Evolutionary conservation across 2,113 vertebrate species (phyloP), one percentile per base, ranked within the genome.

Genomic region (Ochotona princeps): DNA sequence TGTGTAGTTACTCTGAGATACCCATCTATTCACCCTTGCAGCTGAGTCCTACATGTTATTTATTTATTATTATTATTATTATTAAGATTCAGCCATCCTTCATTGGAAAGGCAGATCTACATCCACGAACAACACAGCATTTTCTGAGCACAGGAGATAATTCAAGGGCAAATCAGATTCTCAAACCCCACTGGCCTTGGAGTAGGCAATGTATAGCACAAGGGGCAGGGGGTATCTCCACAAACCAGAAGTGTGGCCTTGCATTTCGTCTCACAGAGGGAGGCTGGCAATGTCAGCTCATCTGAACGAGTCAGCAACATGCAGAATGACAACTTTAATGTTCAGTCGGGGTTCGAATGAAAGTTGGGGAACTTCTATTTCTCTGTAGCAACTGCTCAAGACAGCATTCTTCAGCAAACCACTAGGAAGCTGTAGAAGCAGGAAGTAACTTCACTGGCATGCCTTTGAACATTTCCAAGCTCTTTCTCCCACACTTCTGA

Each of bases 371-470:
- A 82, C 32, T 63, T 93, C 85, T 87, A 61, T 70, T 89, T 87
- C 88, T 81, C 88, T 72, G 38, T 12, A 85, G 51, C 44, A 89
- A 89, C 49, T 83, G 28, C 25, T 84, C 38, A 79, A 67, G 38
- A 51, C 20, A 83, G 60, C 63, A 70, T 69, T 89, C 96, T 82
- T 83, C 74, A 87, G 69, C 67, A 91, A 93, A 74, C 81, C 17
- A 49, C n/a, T 1, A 25, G 30, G n/a, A 89, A 89, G 70, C 23
- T 9, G 23, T 2, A 35, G 84, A 70, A 92, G 69, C 1, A 69
- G 32, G 66, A 35, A 47, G 70, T n/a, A 38, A 49, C 89, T 89
- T 25, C 7, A 61, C 32, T 74, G 76, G 6, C 21, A 5, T 10
- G 32, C 51, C 70, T 92, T 86, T 79, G 44, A 82, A 70, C n/a